phyloP scores from a whole-genome alignment of 1,140 invertebrate genomes.

The Macrosteles quadrilineatus region DNA sequence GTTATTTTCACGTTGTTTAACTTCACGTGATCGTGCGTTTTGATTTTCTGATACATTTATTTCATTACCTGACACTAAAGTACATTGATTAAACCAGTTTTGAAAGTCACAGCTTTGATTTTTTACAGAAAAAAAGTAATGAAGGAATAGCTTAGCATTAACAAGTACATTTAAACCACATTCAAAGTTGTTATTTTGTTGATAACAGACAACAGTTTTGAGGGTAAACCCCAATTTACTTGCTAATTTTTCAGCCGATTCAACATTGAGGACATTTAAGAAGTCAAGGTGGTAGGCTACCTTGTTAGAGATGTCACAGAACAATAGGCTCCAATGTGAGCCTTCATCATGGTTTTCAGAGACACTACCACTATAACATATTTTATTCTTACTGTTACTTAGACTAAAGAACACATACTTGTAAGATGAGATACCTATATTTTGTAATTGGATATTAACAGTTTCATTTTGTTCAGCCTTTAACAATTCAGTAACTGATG shows the following conservation, averaged over 20 bases:
- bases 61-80: background rate
- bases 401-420: slow-evolving; percentile 6
- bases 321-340: slow-evolving; percentile 15
- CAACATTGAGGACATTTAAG: background rate
- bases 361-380: background rate
- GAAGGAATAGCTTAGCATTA: slow-evolving; percentile 1
- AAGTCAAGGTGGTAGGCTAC: slow-evolving; percentile 12
- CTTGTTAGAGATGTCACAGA: slow-evolving; percentile 3
- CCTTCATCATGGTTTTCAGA: slow-evolving; percentile 16
- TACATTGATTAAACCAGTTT: background rate
- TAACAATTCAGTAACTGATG: background rate
- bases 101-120: background rate
- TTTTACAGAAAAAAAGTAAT: background rate
- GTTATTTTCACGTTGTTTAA: background rate
- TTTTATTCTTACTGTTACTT: background rate
- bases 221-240: background rate
- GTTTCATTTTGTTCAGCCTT: background rate
- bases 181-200: slow-evolving; percentile 17
- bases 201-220: background rate
- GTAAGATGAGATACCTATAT: background rate
- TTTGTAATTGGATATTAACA: background rate
- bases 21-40: background rate
- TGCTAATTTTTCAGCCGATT: background rate
- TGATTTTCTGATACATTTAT: background rate
- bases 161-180: slow-evolving; percentile 7